Evolutionary conservation across 2,888 invertebrate species (phyloP).

Genomic region (Unio delphinus): DNA sequence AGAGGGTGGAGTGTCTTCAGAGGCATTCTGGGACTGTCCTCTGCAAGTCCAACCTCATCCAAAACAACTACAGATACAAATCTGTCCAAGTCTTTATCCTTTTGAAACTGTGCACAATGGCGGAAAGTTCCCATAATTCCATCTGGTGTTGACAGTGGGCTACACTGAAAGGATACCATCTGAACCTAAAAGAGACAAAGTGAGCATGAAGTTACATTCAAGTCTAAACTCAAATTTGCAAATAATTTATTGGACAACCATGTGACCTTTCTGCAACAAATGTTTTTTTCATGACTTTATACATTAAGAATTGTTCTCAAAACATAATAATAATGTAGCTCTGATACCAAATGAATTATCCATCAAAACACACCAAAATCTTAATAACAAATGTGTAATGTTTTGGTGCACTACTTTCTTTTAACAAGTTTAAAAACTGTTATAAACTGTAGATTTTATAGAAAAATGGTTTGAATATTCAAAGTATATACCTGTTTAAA

Average conservation of each 20-base stretch:
- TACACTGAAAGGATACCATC: constrained; percentile 69
- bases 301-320: background rate
- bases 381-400: too few species aligned
- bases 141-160: constrained; percentile 64
- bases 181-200: constrained; percentile 45
- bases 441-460: too few species aligned
- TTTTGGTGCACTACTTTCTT: too few species aligned
- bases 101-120: constrained; percentile 64
- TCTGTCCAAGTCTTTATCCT: constrained; percentile 55
- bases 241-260: too few species aligned
- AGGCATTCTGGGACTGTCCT: constrained; percentile 67
- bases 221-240: too few species aligned
- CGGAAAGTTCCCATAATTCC: constrained; percentile 63
- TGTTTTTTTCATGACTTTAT: background rate
- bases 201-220: background rate
- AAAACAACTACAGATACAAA: constrained; percentile 66
- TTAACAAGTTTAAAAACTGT: too few species aligned
- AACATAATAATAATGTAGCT: too few species aligned
- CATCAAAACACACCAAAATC: too few species aligned
- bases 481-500: constrained; percentile 55
- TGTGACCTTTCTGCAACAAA: too few species aligned
- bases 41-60: constrained; percentile 68
- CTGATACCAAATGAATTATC: too few species aligned
- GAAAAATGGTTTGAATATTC: too few species aligned
- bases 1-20: constrained; percentile 68